Evolutionary conservation across 1,140 invertebrate species (phyloP), one percentile per base, ranked within the genome.

Genomic region (Patella vulgata): DNA sequence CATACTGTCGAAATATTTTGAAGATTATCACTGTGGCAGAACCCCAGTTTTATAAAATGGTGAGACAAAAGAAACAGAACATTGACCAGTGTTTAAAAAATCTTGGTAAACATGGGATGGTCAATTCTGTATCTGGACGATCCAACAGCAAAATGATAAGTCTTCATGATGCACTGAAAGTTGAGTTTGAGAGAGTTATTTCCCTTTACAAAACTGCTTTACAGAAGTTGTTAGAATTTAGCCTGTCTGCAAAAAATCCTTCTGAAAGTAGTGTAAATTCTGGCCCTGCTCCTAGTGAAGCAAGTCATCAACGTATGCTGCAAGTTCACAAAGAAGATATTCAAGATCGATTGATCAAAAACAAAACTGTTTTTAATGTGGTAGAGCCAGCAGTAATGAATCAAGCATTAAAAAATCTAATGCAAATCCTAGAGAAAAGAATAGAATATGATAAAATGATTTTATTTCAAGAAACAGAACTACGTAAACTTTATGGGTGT

Each of bases 291-390:
- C 93, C 93, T 17, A 92, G 93, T 0, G 90, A 91, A 46, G 91
- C 92, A 0, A 94, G 92, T 21, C 95, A 97, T 84, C 95, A 96
- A 83, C 86, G 94, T 33, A 89, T 95, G 31, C 85, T 97, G 57
- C 92, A 92, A 43, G 87, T 96, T 27, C 90, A 90, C 42, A 90
- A 93, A 74, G 87, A 88, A 9, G 84, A 86, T 50, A 86, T 89
- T 46, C 93, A 97, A 81, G 90, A 93, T 63, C 85, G 95, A 4
- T 86, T 97, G 19, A 96, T 96, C 70, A 94, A 95, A 83, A 97
- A 96, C 83, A 94, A 95, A 82, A 92, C 91, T 0, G 83, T 96
- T 25, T 85, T 95, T 46, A 95, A 94, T 68, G 90, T 93, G 31
- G 86, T 96, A 46, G 93, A 96, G 79, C 88, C 88, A 9, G 85